Evolutionary conservation across 2,113 vertebrate genomes (phyloP), one percentile per base, ranked within the genome.

Genomic region (Centropristis striata): DNA sequence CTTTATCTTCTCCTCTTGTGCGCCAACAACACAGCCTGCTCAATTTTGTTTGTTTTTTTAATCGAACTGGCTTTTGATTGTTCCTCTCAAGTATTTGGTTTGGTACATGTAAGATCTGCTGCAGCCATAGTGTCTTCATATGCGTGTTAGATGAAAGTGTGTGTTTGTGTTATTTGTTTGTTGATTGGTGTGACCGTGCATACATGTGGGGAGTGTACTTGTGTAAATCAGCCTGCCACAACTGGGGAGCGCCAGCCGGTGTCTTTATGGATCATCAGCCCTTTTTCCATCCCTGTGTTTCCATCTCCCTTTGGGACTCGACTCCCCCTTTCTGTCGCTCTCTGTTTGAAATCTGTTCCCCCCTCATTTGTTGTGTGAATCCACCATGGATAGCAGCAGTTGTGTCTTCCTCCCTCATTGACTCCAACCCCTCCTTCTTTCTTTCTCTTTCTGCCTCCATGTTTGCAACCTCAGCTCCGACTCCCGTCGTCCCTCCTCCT

Each of bases 401-500:
- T 86, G 88, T 75, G 78, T 72, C 81, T 75, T 82, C 81, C 72
- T 76, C 87, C 86, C 55, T 90, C 86, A 78, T 59, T 86, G 78
- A 80, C 68, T 86, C 81, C 81, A 47, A 76, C 41, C 71, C 83
- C 61, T 76, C 77, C 55, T 37, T 16, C 63, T 14, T 42, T 49
- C 46, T 65, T 20, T 55, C 28, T 57, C 41, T 68, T 46, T 67
- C 61, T 64, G 27, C 63, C 27, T 75, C 65, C 50, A 51, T 7
- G 12, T 55, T 80, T 71, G 84, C 83, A 79, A 60, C 75, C 78
- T 95, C 93, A 95, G 89, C 90, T 94, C 44, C 90, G 87, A 69
- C 89, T 91, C 68, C 92, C 95, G 42, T 95, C 93, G 39, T 96
- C 94, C 78, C 93, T 93, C 80, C 90, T 89, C 83, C 93, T 93